Evolutionary conservation across 2,113 vertebrate species (phyloP), one percentile per base, ranked within the genome.

Genomic region (Centropus unirufus): DNA sequence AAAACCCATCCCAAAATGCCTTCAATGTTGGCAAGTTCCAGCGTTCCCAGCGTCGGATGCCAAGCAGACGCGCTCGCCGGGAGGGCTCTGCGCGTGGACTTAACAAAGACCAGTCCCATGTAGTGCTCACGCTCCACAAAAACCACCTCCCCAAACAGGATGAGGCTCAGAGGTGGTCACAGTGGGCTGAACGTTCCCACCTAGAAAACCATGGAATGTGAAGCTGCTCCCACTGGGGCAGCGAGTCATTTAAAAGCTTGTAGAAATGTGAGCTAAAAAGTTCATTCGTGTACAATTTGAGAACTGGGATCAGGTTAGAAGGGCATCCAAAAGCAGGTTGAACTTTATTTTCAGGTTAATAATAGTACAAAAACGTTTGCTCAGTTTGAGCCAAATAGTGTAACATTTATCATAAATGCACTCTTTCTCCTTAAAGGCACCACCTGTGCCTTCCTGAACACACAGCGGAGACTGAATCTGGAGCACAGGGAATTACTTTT

Each of bases 371-470:
- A 98, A 97, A 97, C 87, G 86, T 96, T 96, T 96, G 98, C 98
- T 98, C 98, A 98, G 95, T 98, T 98, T 98, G 98, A 98, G 98
- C 98, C 97, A 98, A 98, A 98, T 97, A 98, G 97, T 95, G 96
- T 97, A 97, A 98, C 98, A 98, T 98, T 98, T 98, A 98, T 97
- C 98, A 98, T 98, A 98, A 98, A 98, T 98, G 98, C 97, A 98
- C 97, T 97, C 97, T 98, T 97, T 96, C 95, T 97, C 97, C 93
- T 96, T 90, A 92, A 97, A 97, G 95, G 97, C 92, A 93, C 81
- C 62, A 95, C 91, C 97, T 97, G 97, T 97, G 97, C 97, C 95
- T 55, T 87, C 89, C 96, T 95, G 96, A 93, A 90, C 90, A 63
- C 49, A 22, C 92, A 66, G 95, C 82, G 19, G 55, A 52, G 87